Evolutionary conservation across 1,140 invertebrate genomes (phyloP).

Genomic region (Campoletis sonorensis): DNA sequence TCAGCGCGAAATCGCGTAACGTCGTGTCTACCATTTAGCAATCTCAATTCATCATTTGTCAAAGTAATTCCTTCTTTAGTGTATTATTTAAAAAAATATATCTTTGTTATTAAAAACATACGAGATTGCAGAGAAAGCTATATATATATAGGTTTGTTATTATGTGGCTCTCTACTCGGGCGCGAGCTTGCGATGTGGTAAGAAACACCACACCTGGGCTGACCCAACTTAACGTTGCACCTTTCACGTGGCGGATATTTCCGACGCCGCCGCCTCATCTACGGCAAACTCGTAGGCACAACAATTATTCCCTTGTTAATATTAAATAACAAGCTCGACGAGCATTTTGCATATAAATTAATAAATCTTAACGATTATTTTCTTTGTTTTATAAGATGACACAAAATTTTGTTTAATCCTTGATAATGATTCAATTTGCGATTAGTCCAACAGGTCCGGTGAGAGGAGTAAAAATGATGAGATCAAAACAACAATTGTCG

Average conservation of each 20-base stretch:
- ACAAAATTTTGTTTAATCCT: no score
- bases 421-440: neutral
- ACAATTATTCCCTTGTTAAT: neutral
- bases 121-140: neutral
- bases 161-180: neutral
- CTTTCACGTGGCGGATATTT: constrained; percentile 32
- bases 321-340: constrained; percentile 39
- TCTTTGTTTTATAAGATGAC: no score
- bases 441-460: neutral
- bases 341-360: constrained; percentile 37
- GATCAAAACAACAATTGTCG: no score
- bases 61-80: neutral
- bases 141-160: no score
- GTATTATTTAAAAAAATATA: neutral
- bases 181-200: neutral
- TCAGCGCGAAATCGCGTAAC: constrained; percentile 47
- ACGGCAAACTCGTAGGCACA: neutral
- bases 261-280: constrained; percentile 49
- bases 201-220: constrained; percentile 14
- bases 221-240: constrained; percentile 39
- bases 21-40: constrained; percentile 53
- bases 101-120: neutral
- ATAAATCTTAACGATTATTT: neutral
- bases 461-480: no score
- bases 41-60: neutral